These are phyloP conservation scores for Leptinotarsa peninsularis DNA, from an alignment of 2,888 invertebrate genomes.

Conservation along the genomic window DNA sequence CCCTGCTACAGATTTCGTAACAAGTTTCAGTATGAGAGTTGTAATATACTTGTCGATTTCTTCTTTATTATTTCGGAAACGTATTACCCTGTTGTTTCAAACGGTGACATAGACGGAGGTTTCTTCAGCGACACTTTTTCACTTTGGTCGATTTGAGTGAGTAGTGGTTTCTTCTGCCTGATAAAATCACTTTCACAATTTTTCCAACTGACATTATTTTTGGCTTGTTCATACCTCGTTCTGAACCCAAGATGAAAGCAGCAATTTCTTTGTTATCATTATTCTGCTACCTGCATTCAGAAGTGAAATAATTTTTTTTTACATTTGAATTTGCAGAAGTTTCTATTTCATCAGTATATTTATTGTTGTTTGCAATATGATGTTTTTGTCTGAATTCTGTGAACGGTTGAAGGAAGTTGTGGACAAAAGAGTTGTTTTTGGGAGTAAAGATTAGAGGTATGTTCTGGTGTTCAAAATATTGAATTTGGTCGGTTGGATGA, in stretches of 20 bases:
- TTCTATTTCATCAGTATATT: background rate
- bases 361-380: background rate
- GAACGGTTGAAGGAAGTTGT: conserved; percentile 8
- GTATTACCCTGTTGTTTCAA: conserved; percentile 53
- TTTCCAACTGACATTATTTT: conserved; percentile 23
- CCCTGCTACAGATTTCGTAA: conserved; percentile 76
- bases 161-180: background rate
- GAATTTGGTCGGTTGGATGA: conserved; percentile 42
- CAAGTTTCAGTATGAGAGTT: conserved; percentile 73
- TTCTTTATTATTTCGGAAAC: conserved; percentile 53
- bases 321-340: background rate
- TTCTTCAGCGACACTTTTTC: conserved; percentile 17
- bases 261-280: background rate
- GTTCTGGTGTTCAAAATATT: conserved; percentile 33
- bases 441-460: conserved; percentile 30
- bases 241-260: background rate
- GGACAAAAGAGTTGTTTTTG: conserved; percentile 20
- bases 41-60: conserved; percentile 54
- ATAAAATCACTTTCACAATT: conserved; percentile 35
- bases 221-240: conserved; percentile 29
- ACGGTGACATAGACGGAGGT: conserved; percentile 52
- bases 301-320: background rate
- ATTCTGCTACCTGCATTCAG: background rate
- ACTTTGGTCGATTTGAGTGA: conserved; percentile 4
- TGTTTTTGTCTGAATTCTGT: conserved; percentile 10